These are phyloP conservation scores for Patiria miniata DNA, from an alignment of 35 echinoderm and acorn worm species.

Conservation along the genomic window DNA sequence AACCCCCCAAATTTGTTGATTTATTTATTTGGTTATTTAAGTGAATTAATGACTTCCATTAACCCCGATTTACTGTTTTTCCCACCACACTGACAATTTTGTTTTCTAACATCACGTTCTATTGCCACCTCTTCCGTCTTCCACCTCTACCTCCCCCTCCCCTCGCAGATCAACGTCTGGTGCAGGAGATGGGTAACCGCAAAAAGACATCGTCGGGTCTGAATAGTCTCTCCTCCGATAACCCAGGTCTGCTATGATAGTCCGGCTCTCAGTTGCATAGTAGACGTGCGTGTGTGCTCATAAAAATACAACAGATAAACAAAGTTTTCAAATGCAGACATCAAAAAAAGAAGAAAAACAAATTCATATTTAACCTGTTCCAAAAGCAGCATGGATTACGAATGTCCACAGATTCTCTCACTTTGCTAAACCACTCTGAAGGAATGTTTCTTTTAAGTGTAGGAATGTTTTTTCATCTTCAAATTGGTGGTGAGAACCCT, in stretches of 20 bases:
- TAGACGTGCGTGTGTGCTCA: constrained; percentile 16
- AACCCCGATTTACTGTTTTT: too few species aligned
- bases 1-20: too few species aligned
- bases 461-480: too few species aligned
- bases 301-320: background rate
- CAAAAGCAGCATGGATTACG: too few species aligned
- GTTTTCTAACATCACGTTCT: constrained; percentile 21
- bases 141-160: background rate
- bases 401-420: too few species aligned
- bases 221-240: background rate
- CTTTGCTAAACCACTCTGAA: too few species aligned
- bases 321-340: background rate
- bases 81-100: background rate
- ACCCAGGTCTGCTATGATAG: background rate
- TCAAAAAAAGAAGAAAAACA: too few species aligned
- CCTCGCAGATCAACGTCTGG: constrained; percentile 1
- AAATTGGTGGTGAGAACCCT: too few species aligned
- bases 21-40: too few species aligned
- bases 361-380: too few species aligned
- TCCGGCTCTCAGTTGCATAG: background rate
- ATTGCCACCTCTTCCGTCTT: background rate
- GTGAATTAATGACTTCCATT: too few species aligned
- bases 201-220: background rate
- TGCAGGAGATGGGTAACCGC: constrained; percentile 17
- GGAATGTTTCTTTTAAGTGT: too few species aligned